Base-by-base conservation (phyloP, 2,888 invertebrate species). In the Holacanthella duospinosa region DNA sequence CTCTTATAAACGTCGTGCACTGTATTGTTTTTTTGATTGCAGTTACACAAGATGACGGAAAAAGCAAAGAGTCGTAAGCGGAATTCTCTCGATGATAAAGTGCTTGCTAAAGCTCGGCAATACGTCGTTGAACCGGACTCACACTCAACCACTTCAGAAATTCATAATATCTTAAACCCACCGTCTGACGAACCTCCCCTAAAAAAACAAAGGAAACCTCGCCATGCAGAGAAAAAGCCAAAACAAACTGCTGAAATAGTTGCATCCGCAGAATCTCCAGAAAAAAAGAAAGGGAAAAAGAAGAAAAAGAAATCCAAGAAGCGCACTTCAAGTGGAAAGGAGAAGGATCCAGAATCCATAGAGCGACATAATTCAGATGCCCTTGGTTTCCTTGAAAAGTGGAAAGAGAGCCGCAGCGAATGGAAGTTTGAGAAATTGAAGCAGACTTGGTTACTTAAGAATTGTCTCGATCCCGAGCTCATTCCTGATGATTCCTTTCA, bases 371-470 rank as follows among this genome's bases (percentile, higher is more conserved):
- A 29, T 4, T 48, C 53, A 24, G 67, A 68, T 48, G 67, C 70
- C 1, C 56, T 68, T 25, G 55, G 65, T 4, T 72, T 68, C 61
- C 63, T 72, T 9, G 60, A 67, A 36, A 82, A 85, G 74, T 89
- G 89, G 89, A 86, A 87, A 76, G 80, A 86, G 74, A 80, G 83
- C 65, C 81, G 78, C 68, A 77, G 77, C 55, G 82, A 86, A 72
- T 89, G 89, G 89, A 89, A 88, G 76, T 89, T 89, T 75, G 86
- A 86, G 77, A 89, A 89, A 77, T 77, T 85, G 1, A 83, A 84
- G 65, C 89, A 89, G 78, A 82, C 85, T n/a, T 88, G 87, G 82
- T 78, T 89, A 59, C 84, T 83, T 70, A 84, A 85, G 68, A 82
- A 86, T 73, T 66, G 67, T 27, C 54, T 70, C n/a, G 64, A 64